Evolutionary conservation across 2,888 invertebrate genomes (phyloP).

Genomic region (Drepanosiphum platanoidis): DNA sequence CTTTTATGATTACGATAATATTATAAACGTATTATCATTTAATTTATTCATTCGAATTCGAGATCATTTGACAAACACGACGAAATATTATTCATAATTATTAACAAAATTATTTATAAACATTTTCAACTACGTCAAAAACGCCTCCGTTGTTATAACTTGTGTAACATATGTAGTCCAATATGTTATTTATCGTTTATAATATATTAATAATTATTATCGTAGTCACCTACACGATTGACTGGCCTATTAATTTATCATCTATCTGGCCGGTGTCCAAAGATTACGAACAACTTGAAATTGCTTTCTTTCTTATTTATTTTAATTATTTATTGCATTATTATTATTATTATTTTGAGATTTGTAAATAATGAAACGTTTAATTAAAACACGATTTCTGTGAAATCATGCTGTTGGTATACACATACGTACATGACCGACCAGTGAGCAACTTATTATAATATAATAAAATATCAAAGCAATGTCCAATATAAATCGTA

Average conservation of each 20-base stretch:
- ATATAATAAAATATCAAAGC: conserved; percentile 51
- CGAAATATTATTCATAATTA: neutral
- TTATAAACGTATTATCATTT: neutral
- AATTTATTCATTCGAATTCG: neutral
- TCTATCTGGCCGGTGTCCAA: conserved; percentile 32
- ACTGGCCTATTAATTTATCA: conserved; percentile 21
- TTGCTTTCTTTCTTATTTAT: conserved; percentile 23
- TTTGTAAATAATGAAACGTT: conserved; percentile 52
- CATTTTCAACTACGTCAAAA: neutral
- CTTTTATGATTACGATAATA: no score
- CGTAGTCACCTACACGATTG: conserved; percentile 13
- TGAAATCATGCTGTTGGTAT: conserved; percentile 43
- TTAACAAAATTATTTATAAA: neutral
- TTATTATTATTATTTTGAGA: conserved; percentile 24
- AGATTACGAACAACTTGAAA: conserved; percentile 15
- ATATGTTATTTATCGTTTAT: neutral
- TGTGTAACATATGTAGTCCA: neutral
- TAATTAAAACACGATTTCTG: conserved; percentile 53
- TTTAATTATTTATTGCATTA: conserved; percentile 41
- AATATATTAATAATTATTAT: neutral
- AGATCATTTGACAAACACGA: neutral
- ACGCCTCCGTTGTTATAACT: neutral
- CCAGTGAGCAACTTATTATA: conserved; percentile 32
- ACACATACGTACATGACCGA: neutral
- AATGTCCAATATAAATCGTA: conserved; percentile 54